Conservation (phyloP, 2,797 vertebrate species). For the Tapera naevia region DNA sequence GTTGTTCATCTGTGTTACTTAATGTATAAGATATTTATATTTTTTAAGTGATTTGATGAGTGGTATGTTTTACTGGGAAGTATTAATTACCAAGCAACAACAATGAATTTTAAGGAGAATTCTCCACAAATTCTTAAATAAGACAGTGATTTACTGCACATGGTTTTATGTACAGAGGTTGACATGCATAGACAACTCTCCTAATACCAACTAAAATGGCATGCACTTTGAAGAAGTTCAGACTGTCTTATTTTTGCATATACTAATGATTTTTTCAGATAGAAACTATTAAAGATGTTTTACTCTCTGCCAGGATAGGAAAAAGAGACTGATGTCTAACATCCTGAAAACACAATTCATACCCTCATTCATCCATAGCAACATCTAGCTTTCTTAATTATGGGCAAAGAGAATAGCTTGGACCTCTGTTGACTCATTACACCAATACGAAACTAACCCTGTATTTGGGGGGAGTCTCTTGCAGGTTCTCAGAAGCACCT, state of each 20-base stretch:
- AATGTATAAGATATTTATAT: background rate
- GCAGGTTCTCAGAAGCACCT: background rate
- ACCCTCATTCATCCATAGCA: background rate
- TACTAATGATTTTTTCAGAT: background rate
- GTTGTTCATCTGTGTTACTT: background rate
- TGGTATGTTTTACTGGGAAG: background rate
- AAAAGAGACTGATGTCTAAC: background rate
- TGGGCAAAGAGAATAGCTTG: background rate
- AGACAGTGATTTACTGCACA: background rate
- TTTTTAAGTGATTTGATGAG: background rate
- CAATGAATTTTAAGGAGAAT: background rate
- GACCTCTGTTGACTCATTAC: background rate
- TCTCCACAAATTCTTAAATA: background rate
- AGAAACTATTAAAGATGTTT: background rate
- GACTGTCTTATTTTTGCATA: background rate
- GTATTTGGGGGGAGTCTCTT: background rate
- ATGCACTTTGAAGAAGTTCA: background rate
- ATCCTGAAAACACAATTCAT: background rate
- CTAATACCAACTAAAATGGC: background rate
- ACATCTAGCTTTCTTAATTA: background rate
- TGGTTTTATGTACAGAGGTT: background rate
- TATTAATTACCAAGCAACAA: background rate
- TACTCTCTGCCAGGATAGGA: background rate
- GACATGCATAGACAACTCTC: background rate
- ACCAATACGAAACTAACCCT: background rate